Conservation (phyloP, 1,140 invertebrate genomes). For the Aplysia californica region DNA sequence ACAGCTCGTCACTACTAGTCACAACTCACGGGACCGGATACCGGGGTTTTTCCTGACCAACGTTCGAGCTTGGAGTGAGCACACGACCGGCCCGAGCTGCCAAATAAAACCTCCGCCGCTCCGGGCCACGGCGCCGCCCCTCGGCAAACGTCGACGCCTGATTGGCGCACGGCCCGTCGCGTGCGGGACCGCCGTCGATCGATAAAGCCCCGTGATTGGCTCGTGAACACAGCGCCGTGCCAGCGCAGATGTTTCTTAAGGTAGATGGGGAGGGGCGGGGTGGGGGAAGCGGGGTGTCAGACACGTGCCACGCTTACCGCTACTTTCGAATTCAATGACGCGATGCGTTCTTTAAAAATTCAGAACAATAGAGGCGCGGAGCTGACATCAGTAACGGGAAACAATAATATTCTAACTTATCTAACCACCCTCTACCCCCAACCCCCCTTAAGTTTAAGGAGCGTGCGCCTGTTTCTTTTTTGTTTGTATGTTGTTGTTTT, state of each 20-base stretch:
- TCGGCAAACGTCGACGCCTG: neutral
- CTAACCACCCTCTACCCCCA: no score
- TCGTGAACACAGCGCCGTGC: neutral
- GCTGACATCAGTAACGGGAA: neutral
- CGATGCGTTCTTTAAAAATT: no score
- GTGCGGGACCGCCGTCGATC: conserved; percentile 9
- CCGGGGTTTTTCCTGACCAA: neutral
- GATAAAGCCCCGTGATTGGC: conserved; percentile 14
- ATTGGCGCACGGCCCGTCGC: conserved; percentile 20
- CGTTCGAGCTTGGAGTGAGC: neutral
- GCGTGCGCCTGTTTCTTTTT: no score
- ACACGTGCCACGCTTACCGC: neutral
- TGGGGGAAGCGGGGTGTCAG: neutral
- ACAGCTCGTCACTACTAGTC: neutral
- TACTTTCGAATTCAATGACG: no score
- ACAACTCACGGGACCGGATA: conserved; percentile 2
- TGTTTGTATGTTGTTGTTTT: no score
- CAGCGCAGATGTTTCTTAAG: neutral
- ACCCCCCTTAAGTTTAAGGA: no score
- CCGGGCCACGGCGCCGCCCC: neutral
- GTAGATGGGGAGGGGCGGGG: neutral
- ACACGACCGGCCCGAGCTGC: neutral
- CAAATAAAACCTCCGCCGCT: conserved; percentile 3
- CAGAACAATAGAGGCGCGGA: no score
- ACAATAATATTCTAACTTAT: neutral